Percentiles rank a stretch among this genome's conserved stretches.
Conservation (phyloP, 2,888 invertebrate species). For the Ferdinandea cuprea region DNA sequence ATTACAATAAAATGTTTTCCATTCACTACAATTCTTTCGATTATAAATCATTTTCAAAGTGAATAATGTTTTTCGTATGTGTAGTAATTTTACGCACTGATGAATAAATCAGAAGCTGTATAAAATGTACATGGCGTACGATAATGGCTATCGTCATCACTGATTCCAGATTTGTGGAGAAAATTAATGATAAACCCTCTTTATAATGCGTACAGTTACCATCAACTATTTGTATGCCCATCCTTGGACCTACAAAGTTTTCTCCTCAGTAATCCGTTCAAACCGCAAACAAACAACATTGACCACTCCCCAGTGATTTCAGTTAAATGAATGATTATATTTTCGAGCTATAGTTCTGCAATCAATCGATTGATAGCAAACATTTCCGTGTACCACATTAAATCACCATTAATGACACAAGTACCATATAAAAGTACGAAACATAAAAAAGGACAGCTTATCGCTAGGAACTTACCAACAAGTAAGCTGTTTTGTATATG, state of each 20-base stretch:
- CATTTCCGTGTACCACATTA: conserved; percentile 21
- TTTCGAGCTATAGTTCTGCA: conserved; percentile 15
- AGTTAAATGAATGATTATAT: conserved; percentile 8
- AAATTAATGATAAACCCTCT: conserved; percentile 6
- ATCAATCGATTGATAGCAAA: conserved; percentile 45
- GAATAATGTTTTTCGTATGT: conserved; percentile 5
- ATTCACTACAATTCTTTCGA: too few relatives aligned
- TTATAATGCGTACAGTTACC: too few relatives aligned
- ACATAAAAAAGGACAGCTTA: neutral
- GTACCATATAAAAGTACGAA: conserved; percentile 21
- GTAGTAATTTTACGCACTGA: neutral
- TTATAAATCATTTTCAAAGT: neutral
- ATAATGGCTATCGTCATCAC: conserved; percentile 1
- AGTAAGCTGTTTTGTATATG: conserved; percentile 16
- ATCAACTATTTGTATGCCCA: too few relatives aligned
- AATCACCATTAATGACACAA: conserved; percentile 41
- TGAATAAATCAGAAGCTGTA: conserved; percentile 22
- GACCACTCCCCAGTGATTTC: neutral
- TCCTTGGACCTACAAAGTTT: too few relatives aligned
- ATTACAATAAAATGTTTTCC: too few relatives aligned
- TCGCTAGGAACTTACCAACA: conserved; percentile 3
- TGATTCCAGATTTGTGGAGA: conserved; percentile 16
- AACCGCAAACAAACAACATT: too few relatives aligned
- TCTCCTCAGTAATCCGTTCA: too few relatives aligned
- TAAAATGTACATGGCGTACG: too few relatives aligned